Conservation (phyloP, 2,797 vertebrate species). For the Acipenser oxyrinchus region DNA sequence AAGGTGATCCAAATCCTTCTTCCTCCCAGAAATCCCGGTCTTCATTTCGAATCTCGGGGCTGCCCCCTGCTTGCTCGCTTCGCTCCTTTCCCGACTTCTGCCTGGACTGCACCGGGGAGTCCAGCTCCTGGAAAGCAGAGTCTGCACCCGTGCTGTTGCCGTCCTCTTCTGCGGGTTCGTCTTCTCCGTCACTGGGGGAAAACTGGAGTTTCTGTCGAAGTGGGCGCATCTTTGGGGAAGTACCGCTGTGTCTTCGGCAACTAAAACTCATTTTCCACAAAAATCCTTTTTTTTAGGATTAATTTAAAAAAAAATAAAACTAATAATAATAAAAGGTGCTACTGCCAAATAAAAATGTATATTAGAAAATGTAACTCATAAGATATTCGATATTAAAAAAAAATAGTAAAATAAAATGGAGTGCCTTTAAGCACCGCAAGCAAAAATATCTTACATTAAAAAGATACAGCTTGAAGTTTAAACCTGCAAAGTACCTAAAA, state of each 20-base stretch:
- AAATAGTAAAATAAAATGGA: not conserved
- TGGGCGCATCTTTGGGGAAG: constrained; percentile 46
- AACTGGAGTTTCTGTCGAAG: constrained; percentile 81
- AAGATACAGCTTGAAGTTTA: no score
- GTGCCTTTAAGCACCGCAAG: not conserved
- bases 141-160: constrained; percentile 85
- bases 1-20: constrained; percentile 74
- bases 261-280: constrained; percentile 33
- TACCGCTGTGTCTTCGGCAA: constrained; percentile 33
- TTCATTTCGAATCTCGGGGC: constrained; percentile 41
- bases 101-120: constrained; percentile 69
- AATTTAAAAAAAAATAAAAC: no score
- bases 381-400: not conserved
- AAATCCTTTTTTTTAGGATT: no score
- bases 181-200: constrained; percentile 70
- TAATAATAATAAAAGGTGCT: not conserved
- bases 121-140: constrained; percentile 87
- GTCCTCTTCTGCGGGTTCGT: constrained; percentile 70
- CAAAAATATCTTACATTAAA: no score
- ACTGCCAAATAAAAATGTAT: not conserved
- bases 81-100: constrained; percentile 33
- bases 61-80: constrained; percentile 41
- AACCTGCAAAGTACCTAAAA: no score
- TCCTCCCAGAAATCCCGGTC: constrained; percentile 77
- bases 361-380: not conserved